These are phyloP conservation scores for Caerostris darwini DNA, from an alignment of 1,140 invertebrate genomes.

Conservation along the genomic window DNA sequence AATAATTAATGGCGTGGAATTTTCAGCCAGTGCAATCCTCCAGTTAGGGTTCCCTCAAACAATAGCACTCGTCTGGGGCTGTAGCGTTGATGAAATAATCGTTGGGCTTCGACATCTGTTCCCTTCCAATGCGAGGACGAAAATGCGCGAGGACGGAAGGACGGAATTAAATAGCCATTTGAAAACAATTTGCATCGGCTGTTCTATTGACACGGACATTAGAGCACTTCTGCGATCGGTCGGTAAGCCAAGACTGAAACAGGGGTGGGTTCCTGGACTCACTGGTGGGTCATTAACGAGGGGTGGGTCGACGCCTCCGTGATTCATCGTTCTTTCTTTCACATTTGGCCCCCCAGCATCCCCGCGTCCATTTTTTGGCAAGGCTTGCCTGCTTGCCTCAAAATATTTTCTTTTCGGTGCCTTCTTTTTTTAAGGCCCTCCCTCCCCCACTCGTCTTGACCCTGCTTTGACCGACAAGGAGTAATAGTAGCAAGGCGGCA, in stretches of 20 bases:
- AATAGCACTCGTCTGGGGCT: not conserved
- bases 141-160: conserved; percentile 39
- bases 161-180: conserved; percentile 77
- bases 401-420: not conserved
- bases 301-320: conserved; percentile 58
- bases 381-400: not conserved
- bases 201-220: conserved; percentile 78
- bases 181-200: conserved; percentile 78
- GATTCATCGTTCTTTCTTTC: conserved; percentile 70
- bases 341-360: conserved; percentile 38
- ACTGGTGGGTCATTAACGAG: conserved; percentile 68
- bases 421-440: not conserved
- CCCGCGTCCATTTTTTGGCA: conserved; percentile 50
- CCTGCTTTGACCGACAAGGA: not conserved
- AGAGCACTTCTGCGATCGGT: conserved; percentile 72
- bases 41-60: not conserved
- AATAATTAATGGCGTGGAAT: not conserved
- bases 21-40: not conserved
- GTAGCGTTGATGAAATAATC: conserved; percentile 76
- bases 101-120: conserved; percentile 73
- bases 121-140: conserved; percentile 36
- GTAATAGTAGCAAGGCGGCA: not conserved
- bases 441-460: not conserved
- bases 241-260: conserved; percentile 67
- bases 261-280: conserved; percentile 61